Base-by-base conservation (phyloP, 1,140 invertebrate species). In the Cylas formicarius region DNA sequence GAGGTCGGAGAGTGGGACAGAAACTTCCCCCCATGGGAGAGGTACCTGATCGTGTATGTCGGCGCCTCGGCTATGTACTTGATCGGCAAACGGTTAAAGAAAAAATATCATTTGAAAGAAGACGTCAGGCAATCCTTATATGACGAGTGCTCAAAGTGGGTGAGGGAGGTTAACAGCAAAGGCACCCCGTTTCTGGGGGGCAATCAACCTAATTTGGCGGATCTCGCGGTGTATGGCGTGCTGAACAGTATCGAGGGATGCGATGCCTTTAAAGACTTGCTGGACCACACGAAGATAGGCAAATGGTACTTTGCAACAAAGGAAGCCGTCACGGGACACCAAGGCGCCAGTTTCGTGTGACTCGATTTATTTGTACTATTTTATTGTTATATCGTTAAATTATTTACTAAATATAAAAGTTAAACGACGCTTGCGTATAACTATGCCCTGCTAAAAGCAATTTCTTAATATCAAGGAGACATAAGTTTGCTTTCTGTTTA, bases 191-290 rank as follows among this genome's bases (percentile, higher is more conserved):
- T 96, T 60, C 78, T 89, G 67, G 85, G 91, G 52, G 94, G 94
- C 2, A 68, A 79, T 9, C 65, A 78, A 55, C 95, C 96, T 8
- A 86, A 97, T 66, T 71, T 99, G 4, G 86, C 93, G 2, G 95
- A 98, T 74, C 71, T 98, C 31, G 79, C 90, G 4, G 85, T 98
- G 0, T 99, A 87, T 67, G 96, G 95, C 9, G 79, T 94, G 8
- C 69, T 99, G 2, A 90, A 78, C 55, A 94, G 93, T 58, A 96
- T 98, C 60, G 92, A 97, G 71, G 95, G 95, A 0, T 97, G 92
- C 60, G 55, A 73, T 34, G 91, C 95, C 3, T 98, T 98, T 64
- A 68, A 84, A 57, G 95, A 98, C 63, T 68, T 89, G 16, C 50
- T 77, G 11, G 41, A 68, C n/a, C 72, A 89, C 61, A 89, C 88